These are phyloP conservation scores for Malaclemys terrapin DNA, from an alignment of 2,113 vertebrate species.

Conservation along the genomic window DNA sequence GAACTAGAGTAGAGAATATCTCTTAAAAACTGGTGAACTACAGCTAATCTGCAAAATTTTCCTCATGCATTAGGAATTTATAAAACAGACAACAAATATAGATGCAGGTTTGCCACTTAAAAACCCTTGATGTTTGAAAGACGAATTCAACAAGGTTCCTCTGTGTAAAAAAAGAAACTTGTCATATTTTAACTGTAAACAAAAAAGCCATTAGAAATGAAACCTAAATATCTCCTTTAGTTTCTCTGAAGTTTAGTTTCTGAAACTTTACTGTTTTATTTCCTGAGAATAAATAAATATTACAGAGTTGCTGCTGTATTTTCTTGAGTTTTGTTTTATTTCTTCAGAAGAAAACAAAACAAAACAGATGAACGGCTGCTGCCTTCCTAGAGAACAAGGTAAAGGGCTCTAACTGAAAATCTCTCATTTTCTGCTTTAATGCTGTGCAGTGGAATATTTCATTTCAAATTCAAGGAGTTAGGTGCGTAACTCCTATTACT, in stretches of 20 bases:
- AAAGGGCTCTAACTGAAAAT: constrained; percentile 42
- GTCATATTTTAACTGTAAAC: background rate
- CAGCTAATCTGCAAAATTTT: background rate
- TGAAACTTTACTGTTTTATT: constrained; percentile 43
- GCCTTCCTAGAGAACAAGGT: constrained; percentile 29
- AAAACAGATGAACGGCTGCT: constrained; percentile 1
- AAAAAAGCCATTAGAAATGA: background rate
- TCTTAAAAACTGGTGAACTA: background rate
- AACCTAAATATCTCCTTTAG: background rate
- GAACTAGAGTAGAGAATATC: background rate
- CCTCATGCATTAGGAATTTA: background rate
- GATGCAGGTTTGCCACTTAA: background rate
- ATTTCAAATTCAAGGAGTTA: constrained; percentile 37
- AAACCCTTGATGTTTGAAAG: background rate
- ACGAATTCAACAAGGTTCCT: background rate
- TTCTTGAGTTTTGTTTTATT: constrained; percentile 39
- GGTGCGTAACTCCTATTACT: constrained; percentile 46
- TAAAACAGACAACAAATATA: background rate
- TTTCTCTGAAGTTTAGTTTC: constrained; percentile 21
- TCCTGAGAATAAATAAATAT: constrained; percentile 51
- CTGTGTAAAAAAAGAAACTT: background rate
- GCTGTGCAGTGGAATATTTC: constrained; percentile 43
- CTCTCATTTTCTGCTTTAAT: constrained; percentile 30
- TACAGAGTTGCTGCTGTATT: constrained; percentile 33
- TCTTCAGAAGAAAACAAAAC: background rate